Base-by-base conservation (phyloP, 1,140 invertebrate genomes). In the Rhizoglyphus robini region DNA sequence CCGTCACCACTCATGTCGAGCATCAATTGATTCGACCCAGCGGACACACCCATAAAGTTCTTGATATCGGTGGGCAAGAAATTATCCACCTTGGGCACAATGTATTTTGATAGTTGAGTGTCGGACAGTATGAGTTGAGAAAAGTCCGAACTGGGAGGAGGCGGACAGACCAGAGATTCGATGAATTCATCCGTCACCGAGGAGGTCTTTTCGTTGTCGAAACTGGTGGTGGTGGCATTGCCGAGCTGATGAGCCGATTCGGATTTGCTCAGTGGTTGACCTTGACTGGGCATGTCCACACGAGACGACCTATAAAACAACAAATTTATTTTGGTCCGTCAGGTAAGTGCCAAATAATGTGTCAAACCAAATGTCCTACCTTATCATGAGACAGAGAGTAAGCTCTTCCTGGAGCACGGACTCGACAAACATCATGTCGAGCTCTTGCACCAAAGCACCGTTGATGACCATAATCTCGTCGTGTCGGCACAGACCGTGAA, bases 401-500 rank as follows among this genome's bases (percentile, higher is more conserved):
- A 90, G 81, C 74, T 95, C 92, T 76, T 96, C 93, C 78, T 96
- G 90, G 65, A 97, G 81, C 34, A 96, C 88, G 73, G 86, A 86
- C 76, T 96, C 94, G 73, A 97, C 83, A 80, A 94, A 96, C 88
- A 97, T 96, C 93, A 98, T 98, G 81, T 97, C 93, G 77, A 98
- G 81, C 78, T 96, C 93, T 69, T 88, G 91, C 47, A 97, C 92
- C 73, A 96, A 90, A 68, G 92, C 90, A 68, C 93, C 90, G 79
- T 98, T 97, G 76, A 98, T 95, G 71, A 97, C 91, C 84, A 97
- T 91, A 75, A 97, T 95, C 79, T 97, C 93, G 78, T 97, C 94
- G 70, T 90, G 87, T 79, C 95, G 92, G 74, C 92, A 91, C 73
- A 97, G 87, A 73, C 92, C 92, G 79, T 93, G 91, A 75, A 88